Conservation (phyloP, 2,113 vertebrate genomes). For the Plotosus lineatus region DNA sequence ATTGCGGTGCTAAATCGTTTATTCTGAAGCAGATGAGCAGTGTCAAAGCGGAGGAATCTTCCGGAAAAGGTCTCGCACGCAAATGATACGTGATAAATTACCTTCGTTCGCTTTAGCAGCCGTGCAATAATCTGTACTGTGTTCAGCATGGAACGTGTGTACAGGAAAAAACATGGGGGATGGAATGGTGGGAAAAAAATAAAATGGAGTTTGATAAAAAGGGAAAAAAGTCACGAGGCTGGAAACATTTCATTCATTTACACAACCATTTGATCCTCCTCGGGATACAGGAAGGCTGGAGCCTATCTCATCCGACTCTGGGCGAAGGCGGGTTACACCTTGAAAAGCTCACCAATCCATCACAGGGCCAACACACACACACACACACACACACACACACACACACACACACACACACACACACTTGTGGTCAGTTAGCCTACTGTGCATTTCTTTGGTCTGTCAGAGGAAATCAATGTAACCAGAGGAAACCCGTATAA, state of each 20-base stretch:
- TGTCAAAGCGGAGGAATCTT: conserved; percentile 22
- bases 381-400: no score
- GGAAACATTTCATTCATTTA: not conserved
- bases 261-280: no score
- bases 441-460: no score
- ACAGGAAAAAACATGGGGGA: not conserved
- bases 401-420: no score
- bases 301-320: no score
- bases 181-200: not conserved
- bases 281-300: no score
- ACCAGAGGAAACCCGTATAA: no score
- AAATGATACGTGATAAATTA: conserved; percentile 52
- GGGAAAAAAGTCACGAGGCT: not conserved
- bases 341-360: no score
- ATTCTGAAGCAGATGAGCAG: conserved; percentile 38
- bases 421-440: no score
- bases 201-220: not conserved
- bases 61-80: conserved; percentile 43
- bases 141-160: not conserved
- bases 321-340: no score
- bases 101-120: conserved; percentile 9
- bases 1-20: conserved; percentile 50
- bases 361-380: no score
- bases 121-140: conserved; percentile 13
- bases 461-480: no score